Base-by-base conservation (phyloP, 2,888 invertebrate genomes). In the Tridacna gigas region DNA sequence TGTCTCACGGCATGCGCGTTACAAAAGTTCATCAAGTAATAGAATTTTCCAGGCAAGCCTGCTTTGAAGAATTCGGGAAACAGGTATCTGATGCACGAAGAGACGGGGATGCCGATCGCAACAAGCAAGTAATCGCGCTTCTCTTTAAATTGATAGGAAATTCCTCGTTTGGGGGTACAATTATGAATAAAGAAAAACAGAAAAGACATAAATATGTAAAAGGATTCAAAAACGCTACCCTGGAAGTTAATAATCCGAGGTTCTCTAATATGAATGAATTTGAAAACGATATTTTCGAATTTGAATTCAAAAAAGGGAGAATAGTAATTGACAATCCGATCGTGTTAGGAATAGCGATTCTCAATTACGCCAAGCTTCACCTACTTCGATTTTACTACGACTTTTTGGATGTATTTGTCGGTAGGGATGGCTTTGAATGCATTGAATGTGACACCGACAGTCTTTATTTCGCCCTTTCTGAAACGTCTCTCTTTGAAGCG, bases 341-440 rank as follows among this genome's bases (percentile, higher is more conserved):
- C 37, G 37, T 37, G 37, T 37, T 37, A 37, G 37, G 37, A 37
- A 37, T 37, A 67, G 83, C 86, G 45, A 86, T 89, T 9, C 80
- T 88, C 56, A 84, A 89, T 48, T 86, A 89, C 25, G 90, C 89
- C 0, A 91, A 88, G 78, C 65, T 89, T 56, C 80, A 79, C 25
- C 82, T 88, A 78, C 76, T 88, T 0, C 56, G 77, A 60, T 89
- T 88, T 73, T 80, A 85, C 48, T 88, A 80, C 63, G 86, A 88
- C 65, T 86, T 79, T 47, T n/a, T 87, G 65, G 80, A 84, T n/a
- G 79, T 66, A 51, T 84, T 45, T 61, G 48, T 90, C 9, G 79
- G 79, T 9, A 63, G 86, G 28, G n/a, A 47, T 7, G 22, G 37
- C 7, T 37, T 37, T 37, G 37, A 37, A 37, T 37, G 37, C 37